Evolutionary conservation across 1,140 invertebrate species (phyloP), one percentile per base, ranked within the genome.

Genomic region (Aphelenchoides avenae): DNA sequence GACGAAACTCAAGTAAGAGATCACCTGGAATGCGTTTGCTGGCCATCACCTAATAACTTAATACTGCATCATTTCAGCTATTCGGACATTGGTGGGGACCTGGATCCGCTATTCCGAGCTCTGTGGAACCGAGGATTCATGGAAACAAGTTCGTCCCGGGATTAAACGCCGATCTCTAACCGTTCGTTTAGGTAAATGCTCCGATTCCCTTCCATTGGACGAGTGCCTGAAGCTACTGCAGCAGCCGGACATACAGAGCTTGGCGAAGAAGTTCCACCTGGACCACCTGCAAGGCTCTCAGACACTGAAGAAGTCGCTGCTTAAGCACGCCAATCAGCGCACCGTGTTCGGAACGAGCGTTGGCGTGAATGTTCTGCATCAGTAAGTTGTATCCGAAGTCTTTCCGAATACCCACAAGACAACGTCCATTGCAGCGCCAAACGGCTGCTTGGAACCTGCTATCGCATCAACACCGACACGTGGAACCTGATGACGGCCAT

Each of bases 251-350:
- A 18, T 57, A 31, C 7, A 41, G 7, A 34, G 7, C 1, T 20
- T 56, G n/a, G 54, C 51, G 9, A 55, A 55, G 36, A 55, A 61
- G 20, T 58, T 61, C 53, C 5, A 50, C 9, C 18, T 61, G 13
- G 4, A 55, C 11, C 20, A 3, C 7, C 34, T 34, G 24, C 18
- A 47, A 51, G 24, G 42, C 30, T 22, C 24, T 51, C 42, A 18
- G 27, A 51, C 33, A 27, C 11, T 39, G 42, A 27, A 20, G 27
- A 24, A 15, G 42, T 22, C 18, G 6, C 42, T n/a, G 18, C n/a
- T 47, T 22, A n/a, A 50, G 24, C 27, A 22, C 29, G 57, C 13
- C 26, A 29, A 11, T 27, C 13, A 34, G 33, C 20, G 13, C 11
- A 27, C 27, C 9, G 41, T 57, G 20, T 22, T 3, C 43, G 34